Evolutionary conservation across 2,888 invertebrate genomes (phyloP).

Genomic region (Nymphalis polychloros): DNA sequence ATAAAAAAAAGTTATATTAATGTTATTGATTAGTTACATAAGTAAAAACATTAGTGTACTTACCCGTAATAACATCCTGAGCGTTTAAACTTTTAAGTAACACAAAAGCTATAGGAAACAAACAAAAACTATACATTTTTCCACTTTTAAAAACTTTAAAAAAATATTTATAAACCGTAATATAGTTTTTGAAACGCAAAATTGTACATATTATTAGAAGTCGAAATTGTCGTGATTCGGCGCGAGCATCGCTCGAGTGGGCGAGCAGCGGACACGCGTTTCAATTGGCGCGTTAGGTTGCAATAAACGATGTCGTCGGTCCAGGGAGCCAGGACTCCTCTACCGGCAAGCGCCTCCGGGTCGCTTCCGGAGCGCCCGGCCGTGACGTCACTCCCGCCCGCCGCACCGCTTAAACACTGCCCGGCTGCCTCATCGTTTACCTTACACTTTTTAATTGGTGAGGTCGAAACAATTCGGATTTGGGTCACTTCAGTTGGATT

Average conservation of each 20-base stretch:
- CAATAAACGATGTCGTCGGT: constrained; percentile 67
- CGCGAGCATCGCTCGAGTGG: constrained; percentile 61
- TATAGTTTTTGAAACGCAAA: constrained; percentile 24
- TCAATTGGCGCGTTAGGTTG: constrained; percentile 74
- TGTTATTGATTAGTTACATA: too few species aligned
- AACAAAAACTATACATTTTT: constrained; percentile 54
- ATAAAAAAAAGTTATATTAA: too few species aligned
- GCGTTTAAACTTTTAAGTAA: constrained; percentile 50
- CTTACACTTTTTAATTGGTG: constrained; percentile 79
- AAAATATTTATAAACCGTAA: constrained; percentile 22
- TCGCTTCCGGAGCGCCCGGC: constrained; percentile 66
- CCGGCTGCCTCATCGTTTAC: constrained; percentile 61
- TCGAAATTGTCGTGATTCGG: constrained; percentile 56
- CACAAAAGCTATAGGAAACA: constrained; percentile 49
- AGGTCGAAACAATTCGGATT: constrained; percentile 80
- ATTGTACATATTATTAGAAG: constrained; percentile 49
- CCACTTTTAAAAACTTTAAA: constrained; percentile 26
- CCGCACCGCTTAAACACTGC: constrained; percentile 43
- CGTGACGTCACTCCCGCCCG: constrained; percentile 57
- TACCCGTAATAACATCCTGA: constrained; percentile 63
- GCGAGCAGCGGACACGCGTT: constrained; percentile 74
- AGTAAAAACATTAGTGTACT: constrained; percentile 32
- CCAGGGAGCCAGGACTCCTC: constrained; percentile 64
- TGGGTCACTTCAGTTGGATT: constrained; percentile 70
- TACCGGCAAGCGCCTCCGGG: constrained; percentile 61